Evolutionary conservation across 2,113 vertebrate genomes (phyloP).

Genomic region (Alethe diademata): DNA sequence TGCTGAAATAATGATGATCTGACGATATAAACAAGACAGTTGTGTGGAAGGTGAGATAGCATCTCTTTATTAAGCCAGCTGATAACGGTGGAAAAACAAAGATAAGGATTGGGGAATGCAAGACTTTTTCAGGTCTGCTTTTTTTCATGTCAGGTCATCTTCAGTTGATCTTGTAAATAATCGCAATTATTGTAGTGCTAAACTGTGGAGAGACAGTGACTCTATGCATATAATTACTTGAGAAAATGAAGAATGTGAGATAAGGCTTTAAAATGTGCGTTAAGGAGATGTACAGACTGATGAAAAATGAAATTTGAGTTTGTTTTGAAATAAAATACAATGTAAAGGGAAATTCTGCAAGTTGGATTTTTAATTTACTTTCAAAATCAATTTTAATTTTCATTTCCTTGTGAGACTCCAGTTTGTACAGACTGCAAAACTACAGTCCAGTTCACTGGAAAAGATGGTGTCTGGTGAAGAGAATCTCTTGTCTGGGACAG

Average conservation of each 20-base stretch:
- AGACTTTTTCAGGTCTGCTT: conserved; percentile 2
- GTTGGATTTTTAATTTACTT: neutral
- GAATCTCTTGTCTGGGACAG: neutral
- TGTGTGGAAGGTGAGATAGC: neutral
- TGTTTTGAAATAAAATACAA: neutral
- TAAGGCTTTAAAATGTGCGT: neutral
- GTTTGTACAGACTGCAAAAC: neutral
- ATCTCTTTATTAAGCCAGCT: neutral
- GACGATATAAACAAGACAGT: neutral
- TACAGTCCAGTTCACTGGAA: neutral
- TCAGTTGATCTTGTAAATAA: conserved; percentile 27
- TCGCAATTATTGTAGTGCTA: conserved; percentile 9
- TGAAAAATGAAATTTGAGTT: neutral
- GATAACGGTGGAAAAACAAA: conserved; percentile 42
- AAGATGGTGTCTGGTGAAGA: neutral
- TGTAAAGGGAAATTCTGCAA: neutral
- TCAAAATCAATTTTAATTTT: neutral
- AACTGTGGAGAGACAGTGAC: neutral
- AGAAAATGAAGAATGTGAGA: conserved; percentile 1
- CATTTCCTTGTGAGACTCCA: neutral
- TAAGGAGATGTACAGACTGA: neutral
- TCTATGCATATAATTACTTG: neutral
- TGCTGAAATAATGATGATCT: neutral
- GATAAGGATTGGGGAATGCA: conserved; percentile 35
- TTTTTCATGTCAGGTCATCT: conserved; percentile 56